Evolutionary conservation across 2,113 vertebrate genomes (phyloP), one percentile per base, ranked within the genome.

Genomic region (Stomatorhinus ivindoensis): DNA sequence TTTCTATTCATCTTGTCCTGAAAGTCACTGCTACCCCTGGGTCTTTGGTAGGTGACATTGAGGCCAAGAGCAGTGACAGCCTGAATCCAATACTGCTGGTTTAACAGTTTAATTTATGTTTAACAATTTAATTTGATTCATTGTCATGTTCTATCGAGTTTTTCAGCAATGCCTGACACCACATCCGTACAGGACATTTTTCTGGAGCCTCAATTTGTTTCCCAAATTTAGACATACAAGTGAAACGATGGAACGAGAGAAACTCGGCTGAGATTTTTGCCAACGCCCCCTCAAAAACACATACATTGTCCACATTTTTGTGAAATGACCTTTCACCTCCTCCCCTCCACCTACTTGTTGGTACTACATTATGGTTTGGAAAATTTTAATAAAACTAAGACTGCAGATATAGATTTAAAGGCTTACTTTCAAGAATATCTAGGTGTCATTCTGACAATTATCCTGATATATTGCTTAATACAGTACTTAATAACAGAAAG

Each of bases 11-110:
- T 86, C 3, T 47, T 27, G 10, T 85, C n/a, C 11, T 44, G 61
- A 89, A 27, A 24, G 82, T 46, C 31, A 90, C 87, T 88, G 90
- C 85, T 91, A 55, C 69, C 11, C 31, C 69, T 42, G 73, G 73
- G 11, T 42, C 35, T 80, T 80, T 42, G 4, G 73, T 80, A 42
- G 7, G 73, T 80, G 73, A 80, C 61, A 31, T 13, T 69, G 61
- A 31, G n/a, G 61, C 31, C 73, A 42, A 42, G 5, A 80, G 35
- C 73, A 80, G 5, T 80, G 73, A 80, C 73, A 80, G 73, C 73
- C 73, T 80, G 73, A 80, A 80, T 80, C 73, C 73, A 42, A 7
- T 42, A 6, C 31, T 9, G 73, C 73, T 31, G 10, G n/a, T 65
- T 65, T 65, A 65, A 76, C 31, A 76, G 11, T 73, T 35, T 65